phyloP scores from a whole-genome alignment of 2,888 invertebrate genomes.

The Rotaria sp. region DNA sequence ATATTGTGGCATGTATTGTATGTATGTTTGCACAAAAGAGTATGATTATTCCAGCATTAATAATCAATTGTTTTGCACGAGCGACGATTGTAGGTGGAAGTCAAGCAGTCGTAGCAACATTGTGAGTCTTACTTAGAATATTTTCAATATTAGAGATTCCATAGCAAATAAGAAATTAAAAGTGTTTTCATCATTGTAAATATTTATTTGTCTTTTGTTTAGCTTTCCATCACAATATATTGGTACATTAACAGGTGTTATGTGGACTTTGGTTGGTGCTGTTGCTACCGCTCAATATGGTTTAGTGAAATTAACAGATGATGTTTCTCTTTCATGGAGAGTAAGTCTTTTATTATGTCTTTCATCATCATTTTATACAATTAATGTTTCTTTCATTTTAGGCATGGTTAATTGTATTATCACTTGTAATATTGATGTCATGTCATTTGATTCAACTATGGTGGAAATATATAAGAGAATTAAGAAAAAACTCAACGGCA shows the following conservation, averaged over 20 bases:
- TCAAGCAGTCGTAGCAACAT: not conserved
- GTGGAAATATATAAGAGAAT: not conserved
- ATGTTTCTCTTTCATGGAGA: not conserved
- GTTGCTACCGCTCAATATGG: not conserved
- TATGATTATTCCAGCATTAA: not conserved
- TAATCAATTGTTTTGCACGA: not conserved
- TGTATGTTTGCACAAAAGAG: not conserved
- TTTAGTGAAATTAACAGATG: not conserved
- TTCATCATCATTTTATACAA: not conserved
- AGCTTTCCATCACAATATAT: slow-evolving; percentile 3
- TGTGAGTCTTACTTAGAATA: no score
- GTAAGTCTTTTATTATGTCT: not conserved
- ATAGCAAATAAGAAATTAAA: no score
- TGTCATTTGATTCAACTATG: not conserved
- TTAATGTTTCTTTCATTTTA: not conserved
- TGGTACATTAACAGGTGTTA: not conserved
- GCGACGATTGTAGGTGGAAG: not conserved
- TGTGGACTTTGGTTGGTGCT: not conserved
- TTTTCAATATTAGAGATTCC: no score
- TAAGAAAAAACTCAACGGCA: not conserved
- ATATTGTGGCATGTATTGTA: not conserved
- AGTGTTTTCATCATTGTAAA: no score
- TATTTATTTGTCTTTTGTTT: not conserved
- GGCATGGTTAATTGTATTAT: not conserved
- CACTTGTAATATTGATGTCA: not conserved